Base-by-base conservation (phyloP, 2,797 vertebrate species). In the Gadopsis bispinosus region DNA sequence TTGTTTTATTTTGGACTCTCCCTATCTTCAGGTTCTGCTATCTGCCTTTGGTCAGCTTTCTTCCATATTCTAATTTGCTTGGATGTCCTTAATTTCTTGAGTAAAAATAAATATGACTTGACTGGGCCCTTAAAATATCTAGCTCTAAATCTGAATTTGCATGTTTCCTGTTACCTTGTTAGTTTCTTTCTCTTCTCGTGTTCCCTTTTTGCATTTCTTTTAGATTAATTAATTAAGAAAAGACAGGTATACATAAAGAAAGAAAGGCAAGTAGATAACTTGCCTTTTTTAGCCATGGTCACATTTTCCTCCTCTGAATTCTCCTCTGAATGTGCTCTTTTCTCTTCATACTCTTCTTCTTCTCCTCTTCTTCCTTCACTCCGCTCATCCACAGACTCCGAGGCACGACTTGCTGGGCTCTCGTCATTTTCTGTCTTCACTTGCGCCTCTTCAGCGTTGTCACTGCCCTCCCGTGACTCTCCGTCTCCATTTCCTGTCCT, bases 341-440 rank as follows among this genome's bases (percentile, higher is more conserved):
- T 94, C 85, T 94, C 86, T 35, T 88, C 87, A 22, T 91, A 80
- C 11, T 91, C 84, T 11, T 91, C 79, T 0, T 83, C 75, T 7
- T 87, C 85, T 17, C 19, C 70, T 86, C 73, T 80, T 83, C 22
- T 80, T 0, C 20, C 64, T 33, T 81, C 67, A 3, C 37, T 83
- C 89, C 48, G 69, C 37, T 82, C 69, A 3, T 85, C 84, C 67
- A 54, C 75, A 63, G 85, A 73, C 50, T 74, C 62, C 0, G 86
- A 81, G 16, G 41, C 2, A 5, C 65, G 90, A 56, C 88, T 80
- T 56, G 63, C 77, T 6, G 58, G 61, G 7, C 17, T 73, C 39
- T 87, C 60, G 0, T 88, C 83, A 0, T 68, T 60, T 16, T 80
- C 79, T 31, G 48, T 77, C 73, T 77, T 87, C 58, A 76, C 86